A percentile compares a stretch with the other conserved stretches of the same genome.
phyloP scores from a whole-genome alignment of 1,140 invertebrate genomes.

The Trichomalopsis sarcophagae region DNA sequence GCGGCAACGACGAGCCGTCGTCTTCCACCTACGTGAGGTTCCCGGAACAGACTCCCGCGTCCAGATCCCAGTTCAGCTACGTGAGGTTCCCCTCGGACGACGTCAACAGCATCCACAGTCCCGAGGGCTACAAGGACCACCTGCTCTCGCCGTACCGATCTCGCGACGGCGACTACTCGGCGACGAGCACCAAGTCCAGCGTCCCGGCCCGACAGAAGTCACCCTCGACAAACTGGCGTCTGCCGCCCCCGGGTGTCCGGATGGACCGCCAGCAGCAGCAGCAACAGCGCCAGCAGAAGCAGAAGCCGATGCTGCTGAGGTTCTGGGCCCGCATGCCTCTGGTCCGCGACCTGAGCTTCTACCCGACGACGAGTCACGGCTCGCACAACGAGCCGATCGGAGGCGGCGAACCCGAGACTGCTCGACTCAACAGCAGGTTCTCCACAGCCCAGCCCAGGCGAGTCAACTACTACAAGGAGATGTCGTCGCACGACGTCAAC shows the following conservation, averaged over 20 bases:
- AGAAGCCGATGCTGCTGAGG: conserved; percentile 59
- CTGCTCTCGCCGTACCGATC: conserved; percentile 21
- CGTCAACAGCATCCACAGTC: conserved; percentile 68
- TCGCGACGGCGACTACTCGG: conserved; percentile 34
- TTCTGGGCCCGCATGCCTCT: conserved; percentile 68
- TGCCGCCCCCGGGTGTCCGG: conserved; percentile 48
- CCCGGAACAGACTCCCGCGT: conserved; percentile 51
- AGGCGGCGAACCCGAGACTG: background rate
- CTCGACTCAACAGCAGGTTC: background rate
- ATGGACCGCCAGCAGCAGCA: conserved; percentile 55
- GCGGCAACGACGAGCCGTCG: conserved; percentile 34
- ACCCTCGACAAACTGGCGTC: conserved; percentile 48
- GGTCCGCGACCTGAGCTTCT: conserved; percentile 61
- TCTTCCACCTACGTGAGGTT: conserved; percentile 60
- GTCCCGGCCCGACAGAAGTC: conserved; percentile 61
- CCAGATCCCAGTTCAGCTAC: conserved; percentile 49
- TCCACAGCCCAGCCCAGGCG: conserved; percentile 28
- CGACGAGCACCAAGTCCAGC: conserved; percentile 62
- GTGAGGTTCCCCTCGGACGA: conserved; percentile 67
- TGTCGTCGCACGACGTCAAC: conserved; percentile 50
- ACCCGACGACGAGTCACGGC: conserved; percentile 55
- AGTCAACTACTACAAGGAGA: conserved; percentile 49
- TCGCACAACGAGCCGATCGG: conserved; percentile 55
- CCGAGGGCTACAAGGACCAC: conserved; percentile 54
- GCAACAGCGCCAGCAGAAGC: conserved; percentile 55